Base-by-base conservation (phyloP, 1,140 invertebrate genomes). In the Halictus rubicundus region DNA sequence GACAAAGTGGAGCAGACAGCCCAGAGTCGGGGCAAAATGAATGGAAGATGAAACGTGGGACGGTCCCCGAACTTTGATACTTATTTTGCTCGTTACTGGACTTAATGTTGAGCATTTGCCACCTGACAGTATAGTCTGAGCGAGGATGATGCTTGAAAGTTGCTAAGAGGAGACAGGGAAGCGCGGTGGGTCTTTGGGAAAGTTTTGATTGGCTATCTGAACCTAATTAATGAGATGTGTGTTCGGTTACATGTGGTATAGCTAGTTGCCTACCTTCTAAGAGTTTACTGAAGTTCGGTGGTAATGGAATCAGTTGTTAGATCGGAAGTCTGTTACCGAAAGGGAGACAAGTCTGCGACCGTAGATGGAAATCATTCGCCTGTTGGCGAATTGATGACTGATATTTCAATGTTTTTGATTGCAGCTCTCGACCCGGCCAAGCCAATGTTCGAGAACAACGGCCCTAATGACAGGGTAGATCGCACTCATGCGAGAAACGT, bases 341-440 rank as follows among this genome's bases (percentile, higher is more conserved):
- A 16, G 19, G 49, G 49, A 19, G 16, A 52, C 8, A 19, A 16
- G 19, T 52, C 19, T 0, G 16, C 14, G 6, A 21, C 4, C 4
- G 49, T 52, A 52, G 49, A 21, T 52, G 3, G 49, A 16, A 52
- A 52, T 52, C 5, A 52, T 52, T 52, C 16, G 5, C 32, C 32
- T 32, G 32, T 1, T 32, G 32, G 32, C 0, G 5, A 32, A 32
- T 32, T 32, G 32, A 32, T 25, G 23, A 46, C 4, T 46, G 39
- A 46, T 12, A 1, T n/a, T 42, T 42, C n/a, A 42, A 57, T n/a
- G 5, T 39, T 27, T 39, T 52, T 7, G 14, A 78, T 52, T 57
- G 2, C 37, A 92, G 95, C 93, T 66, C 72, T 95, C 16, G 95
- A 95, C 83, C 94, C 95, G 6, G 94, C 95, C 2, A 81, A 92